Conservation (phyloP, 2,113 vertebrate genomes). For the Octodon degus region DNA sequence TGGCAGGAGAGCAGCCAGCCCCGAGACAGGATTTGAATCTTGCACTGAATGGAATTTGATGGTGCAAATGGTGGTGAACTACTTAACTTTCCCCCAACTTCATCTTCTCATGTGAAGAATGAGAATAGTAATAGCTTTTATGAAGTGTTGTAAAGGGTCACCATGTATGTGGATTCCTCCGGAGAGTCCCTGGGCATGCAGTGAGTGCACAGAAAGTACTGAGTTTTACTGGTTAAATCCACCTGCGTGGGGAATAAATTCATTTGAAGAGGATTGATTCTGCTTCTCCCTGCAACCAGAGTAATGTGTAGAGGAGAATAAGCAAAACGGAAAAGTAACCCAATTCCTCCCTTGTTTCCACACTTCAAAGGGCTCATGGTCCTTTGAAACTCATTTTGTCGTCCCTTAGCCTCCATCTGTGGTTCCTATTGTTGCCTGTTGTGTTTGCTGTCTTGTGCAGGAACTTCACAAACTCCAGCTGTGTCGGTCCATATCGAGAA, state of each 20-base stretch:
- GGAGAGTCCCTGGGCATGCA: not conserved
- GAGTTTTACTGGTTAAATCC: not conserved
- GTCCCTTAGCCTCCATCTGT: not conserved
- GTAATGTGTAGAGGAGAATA: not conserved
- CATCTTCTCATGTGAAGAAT: not conserved
- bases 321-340: not conserved
- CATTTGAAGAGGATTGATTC: not conserved
- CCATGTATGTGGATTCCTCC: not conserved
- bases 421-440: not conserved
- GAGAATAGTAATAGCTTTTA: not conserved
- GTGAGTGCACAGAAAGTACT: not conserved
- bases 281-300: not conserved
- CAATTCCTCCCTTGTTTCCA: not conserved
- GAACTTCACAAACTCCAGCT: not conserved
- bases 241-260: not conserved
- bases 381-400: not conserved
- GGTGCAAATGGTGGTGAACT: not conserved
- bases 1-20: too few relatives aligned
- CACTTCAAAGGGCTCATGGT: not conserved
- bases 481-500: not conserved
- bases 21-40: too few relatives aligned
- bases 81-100: not conserved
- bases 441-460: not conserved
- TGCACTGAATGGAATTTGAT: not conserved
- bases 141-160: not conserved